phyloP scores from a whole-genome alignment of 1,140 invertebrate genomes.

The Lordiphosa stackelbergi region DNA sequence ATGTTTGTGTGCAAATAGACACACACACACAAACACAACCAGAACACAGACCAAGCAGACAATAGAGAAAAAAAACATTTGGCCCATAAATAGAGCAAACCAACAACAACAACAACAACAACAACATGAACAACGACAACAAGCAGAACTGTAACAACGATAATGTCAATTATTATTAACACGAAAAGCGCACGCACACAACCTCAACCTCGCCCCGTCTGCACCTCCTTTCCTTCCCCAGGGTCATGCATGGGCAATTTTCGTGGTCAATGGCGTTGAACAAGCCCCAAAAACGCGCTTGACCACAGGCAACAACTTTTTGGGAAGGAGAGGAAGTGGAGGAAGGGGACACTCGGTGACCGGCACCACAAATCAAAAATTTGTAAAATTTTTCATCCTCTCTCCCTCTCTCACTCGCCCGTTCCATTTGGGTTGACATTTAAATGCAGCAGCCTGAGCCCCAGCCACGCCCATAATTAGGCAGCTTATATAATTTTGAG shows the following conservation, averaged over 20 bases:
- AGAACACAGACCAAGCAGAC: slow-evolving; percentile 29
- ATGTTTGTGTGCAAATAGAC: slow-evolving; percentile 56
- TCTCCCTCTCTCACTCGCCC: neutral
- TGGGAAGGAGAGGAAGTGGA: neutral
- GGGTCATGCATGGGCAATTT: slow-evolving; percentile 53
- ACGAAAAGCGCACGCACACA: slow-evolving; percentile 50
- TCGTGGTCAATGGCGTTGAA: slow-evolving; percentile 63
- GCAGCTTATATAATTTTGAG: slow-evolving; percentile 42
- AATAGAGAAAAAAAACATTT: slow-evolving; percentile 35
- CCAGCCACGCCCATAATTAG: slow-evolving; percentile 46
- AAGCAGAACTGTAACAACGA: slow-evolving; percentile 35
- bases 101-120: slow-evolving; percentile 25
- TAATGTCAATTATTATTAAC: slow-evolving; percentile 71
- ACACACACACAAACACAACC: slow-evolving; percentile 19
- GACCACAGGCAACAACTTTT: slow-evolving; percentile 25
- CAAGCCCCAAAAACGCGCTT: slow-evolving; percentile 22
- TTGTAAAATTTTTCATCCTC: slow-evolving; percentile 29
- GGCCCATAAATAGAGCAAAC: slow-evolving; percentile 46
- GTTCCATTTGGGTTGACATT: slow-evolving; percentile 23
- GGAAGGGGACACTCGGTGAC: slow-evolving; percentile 39
- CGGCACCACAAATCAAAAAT: slow-evolving; percentile 46
- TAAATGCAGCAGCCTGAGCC: slow-evolving; percentile 26
- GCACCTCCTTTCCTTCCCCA: slow-evolving; percentile 1
- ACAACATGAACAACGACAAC: slow-evolving; percentile 32
- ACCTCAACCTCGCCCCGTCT: neutral